Evolutionary conservation across 2,797 vertebrate species (phyloP), one percentile per base, ranked within the genome.

Genomic region (Cossypha heuglini): DNA sequence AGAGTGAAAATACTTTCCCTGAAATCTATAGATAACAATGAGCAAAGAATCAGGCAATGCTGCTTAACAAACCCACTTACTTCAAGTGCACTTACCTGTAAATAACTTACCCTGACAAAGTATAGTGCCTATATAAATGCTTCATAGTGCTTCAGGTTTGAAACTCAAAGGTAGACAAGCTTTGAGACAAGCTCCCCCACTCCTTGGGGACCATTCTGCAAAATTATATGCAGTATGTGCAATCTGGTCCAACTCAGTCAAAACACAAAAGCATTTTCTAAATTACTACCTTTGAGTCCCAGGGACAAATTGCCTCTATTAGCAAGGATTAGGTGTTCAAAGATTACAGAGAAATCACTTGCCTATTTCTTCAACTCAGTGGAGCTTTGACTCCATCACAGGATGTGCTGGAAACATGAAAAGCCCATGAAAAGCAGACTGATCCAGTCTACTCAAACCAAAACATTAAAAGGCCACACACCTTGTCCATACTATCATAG

Each of bases 1-100:
- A 61, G 33, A 86, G n/a, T 40, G 40, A 79, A 88, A 96, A 94
- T 35, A 85, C 71, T 69, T 78, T 45, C 46, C 37, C 16, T 11
- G 14, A 57, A 81, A 79, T 92, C 74, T 89, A 16, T 61, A 87
- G 71, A 42, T 77, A 94, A 83, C n/a, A 77, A 67, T 26, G 54
- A 90, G 28, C 35, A 91, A 73, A 83, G 66, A 86, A 22, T 72
- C 49, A 55, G n/a, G 49, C 63, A 80, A 58, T 9, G 52, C 74
- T 89, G 57, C 63, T 93, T 95, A 94, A 87, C 71, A 90, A 95
- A 88, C 12, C 6, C 48, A 73, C 52, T 91, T 77, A 76, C 12
- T 86, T 62, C 42, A 94, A 94, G 49, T 89, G 88, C 86, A 95
- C 45, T 92, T 89, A 69, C 11, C 67, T 68, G 81, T 85, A 94